Evolutionary conservation across 2,888 invertebrate species (phyloP).

Genomic region (Marronus borbonicus): DNA sequence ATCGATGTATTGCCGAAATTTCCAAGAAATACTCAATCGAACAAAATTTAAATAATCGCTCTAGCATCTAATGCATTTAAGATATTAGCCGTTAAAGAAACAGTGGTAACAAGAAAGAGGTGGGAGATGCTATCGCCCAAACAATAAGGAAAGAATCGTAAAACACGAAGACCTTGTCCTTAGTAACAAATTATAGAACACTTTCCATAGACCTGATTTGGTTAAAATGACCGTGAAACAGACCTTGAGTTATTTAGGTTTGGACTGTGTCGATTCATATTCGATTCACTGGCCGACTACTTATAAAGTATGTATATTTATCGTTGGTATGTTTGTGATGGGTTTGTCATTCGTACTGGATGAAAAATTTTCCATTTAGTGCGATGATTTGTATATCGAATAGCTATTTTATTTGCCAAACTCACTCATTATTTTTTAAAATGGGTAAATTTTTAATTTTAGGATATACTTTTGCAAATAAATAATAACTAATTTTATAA

Average conservation of each 20-base stretch:
- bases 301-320: constrained; percentile 49
- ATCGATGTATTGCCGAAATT: no score
- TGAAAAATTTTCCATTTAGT: neutral
- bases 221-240: constrained; percentile 66
- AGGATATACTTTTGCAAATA: no score
- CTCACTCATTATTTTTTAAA: neutral
- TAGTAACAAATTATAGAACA: constrained; percentile 91
- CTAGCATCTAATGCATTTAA: no score
- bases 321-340: neutral
- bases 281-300: constrained; percentile 72
- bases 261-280: constrained; percentile 74
- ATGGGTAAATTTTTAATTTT: no score
- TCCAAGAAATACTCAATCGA: no score
- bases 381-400: neutral
- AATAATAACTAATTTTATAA: no score
- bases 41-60: no score
- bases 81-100: no score
- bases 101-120: constrained; percentile 80
- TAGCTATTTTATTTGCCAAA: neutral
- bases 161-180: constrained; percentile 79
- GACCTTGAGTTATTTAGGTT: constrained; percentile 71
- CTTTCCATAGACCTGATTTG: constrained; percentile 82
- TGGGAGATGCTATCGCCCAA: constrained; percentile 79
- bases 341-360: neutral
- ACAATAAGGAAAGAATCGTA: constrained; percentile 78